Evolutionary conservation across 2,113 vertebrate species (phyloP).

Genomic region (Erythrocercus mccallii): DNA sequence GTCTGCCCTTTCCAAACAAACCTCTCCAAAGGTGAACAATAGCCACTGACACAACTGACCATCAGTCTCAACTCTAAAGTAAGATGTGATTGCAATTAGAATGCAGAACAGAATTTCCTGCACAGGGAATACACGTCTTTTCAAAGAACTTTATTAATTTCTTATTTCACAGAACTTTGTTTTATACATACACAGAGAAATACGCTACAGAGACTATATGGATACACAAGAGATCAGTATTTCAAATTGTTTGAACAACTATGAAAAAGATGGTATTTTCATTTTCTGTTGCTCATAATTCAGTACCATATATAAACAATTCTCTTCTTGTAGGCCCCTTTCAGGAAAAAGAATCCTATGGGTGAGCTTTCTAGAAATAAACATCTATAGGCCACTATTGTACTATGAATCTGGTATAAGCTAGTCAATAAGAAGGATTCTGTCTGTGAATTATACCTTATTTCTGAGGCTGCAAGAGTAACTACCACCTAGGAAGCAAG

Average conservation of each 20-base stretch:
- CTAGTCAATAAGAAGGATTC: not conserved
- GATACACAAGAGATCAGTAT: not conserved
- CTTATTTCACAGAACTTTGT: not conserved
- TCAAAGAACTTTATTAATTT: not conserved
- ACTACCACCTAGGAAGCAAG: not conserved
- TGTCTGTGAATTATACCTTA: not conserved
- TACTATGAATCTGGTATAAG: not conserved
- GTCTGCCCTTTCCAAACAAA: not conserved
- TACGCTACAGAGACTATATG: not conserved
- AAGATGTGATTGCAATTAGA: not conserved
- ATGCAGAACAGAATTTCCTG: not conserved
- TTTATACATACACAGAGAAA: not conserved
- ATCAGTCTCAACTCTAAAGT: not conserved
- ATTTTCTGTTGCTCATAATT: not conserved
- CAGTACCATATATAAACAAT: not conserved
- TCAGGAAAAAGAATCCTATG: not conserved
- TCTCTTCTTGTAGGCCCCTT: not conserved
- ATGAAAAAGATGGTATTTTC: not conserved
- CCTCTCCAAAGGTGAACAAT: not conserved
- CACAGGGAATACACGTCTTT: not conserved
- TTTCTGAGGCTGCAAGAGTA: not conserved
- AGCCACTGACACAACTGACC: not conserved
- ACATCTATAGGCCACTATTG: not conserved
- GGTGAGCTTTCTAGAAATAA: not conserved
- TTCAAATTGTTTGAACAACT: not conserved